Base-by-base conservation (phyloP, 1,140 invertebrate genomes). In the Caenorhabditis briggsae region DNA sequence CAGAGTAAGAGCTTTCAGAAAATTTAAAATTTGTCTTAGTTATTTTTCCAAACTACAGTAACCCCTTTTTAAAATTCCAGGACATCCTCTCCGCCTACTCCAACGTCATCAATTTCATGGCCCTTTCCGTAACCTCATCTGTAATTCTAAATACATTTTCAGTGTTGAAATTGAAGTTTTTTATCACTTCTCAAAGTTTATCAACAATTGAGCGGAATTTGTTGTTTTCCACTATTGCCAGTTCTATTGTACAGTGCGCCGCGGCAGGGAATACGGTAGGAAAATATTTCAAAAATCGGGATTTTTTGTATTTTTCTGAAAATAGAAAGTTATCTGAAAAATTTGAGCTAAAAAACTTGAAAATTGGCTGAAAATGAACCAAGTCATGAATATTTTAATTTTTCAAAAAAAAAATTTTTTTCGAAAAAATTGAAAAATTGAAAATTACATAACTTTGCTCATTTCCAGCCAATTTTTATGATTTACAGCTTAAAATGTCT, bases 81-180 rank as follows among this genome's bases (percentile, higher is more conserved):
- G 41, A 70, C 41, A 70, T 70, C 41, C 64, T 70, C 64, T 46
- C 64, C 14, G 64, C 64, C 64, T 70, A 70, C 41, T 70, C 64
- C 12, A 70, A 70, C 18, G 64, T 70, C 5, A 70, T 70, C 64
- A 70, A 43, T 18, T 70, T 70, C 16, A 70, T 70, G 64, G 64
- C 33, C 2, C 6, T 70, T 5, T 14, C 33, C 14, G 64, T 70
- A 8, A 46, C 46, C 33, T 70, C 33, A 5, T 70, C 64, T n/a
- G 18, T 70, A 5, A 14, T 70, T 46, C 16, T 43, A 0, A 70
- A 70, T n/a, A 43, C 41, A 11, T 1, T 70, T 43, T 70, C 64
- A 12, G 41, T 70, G 9, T 46, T 70, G 1, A 43, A 70, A n/a
- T 18, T 70, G 2, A 70, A 70, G 8, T 14, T 70, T 25, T 43